A percentile compares a stretch with the other conserved stretches of the same genome.
These are phyloP conservation scores for Meles meles DNA, from an alignment of 2,113 vertebrate species.

Conservation along the genomic window DNA sequence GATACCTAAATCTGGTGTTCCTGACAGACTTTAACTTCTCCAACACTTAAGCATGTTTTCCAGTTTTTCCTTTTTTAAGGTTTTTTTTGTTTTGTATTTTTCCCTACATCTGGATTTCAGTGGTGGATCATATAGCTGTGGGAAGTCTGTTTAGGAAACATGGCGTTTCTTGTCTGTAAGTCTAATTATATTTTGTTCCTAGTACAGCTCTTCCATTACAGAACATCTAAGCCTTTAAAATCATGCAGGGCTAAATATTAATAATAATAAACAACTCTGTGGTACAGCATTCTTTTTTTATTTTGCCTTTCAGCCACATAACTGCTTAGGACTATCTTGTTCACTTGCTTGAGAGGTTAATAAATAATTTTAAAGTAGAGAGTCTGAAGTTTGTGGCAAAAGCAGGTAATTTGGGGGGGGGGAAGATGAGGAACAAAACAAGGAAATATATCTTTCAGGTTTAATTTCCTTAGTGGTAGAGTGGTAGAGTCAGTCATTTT, in stretches of 20 bases:
- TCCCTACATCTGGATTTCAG: neutral
- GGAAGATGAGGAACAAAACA: conserved; percentile 58
- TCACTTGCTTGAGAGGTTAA: neutral
- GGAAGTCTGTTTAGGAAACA: neutral
- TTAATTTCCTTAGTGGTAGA: conserved; percentile 74
- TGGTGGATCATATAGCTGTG: neutral
- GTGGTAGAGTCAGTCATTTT: conserved; percentile 68
- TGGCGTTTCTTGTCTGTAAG: neutral
- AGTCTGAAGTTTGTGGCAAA: conserved; percentile 8
- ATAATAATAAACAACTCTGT: neutral
- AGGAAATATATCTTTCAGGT: conserved; percentile 80
- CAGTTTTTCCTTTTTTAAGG: neutral
- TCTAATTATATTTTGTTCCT: neutral
- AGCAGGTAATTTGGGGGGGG: neutral
- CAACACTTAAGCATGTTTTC: conserved; percentile 38
- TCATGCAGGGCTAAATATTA: neutral
- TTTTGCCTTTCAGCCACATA: neutral
- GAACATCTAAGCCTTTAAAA: neutral
- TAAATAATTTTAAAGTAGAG: neutral
- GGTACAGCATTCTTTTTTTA: neutral
- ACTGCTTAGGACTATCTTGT: neutral
- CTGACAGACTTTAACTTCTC: neutral
- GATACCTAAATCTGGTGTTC: neutral
- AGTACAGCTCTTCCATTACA: neutral
- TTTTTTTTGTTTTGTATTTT: neutral